Evolutionary conservation across 2,113 vertebrate species (phyloP), one percentile per base, ranked within the genome.

Genomic region (Alosa alosa): DNA sequence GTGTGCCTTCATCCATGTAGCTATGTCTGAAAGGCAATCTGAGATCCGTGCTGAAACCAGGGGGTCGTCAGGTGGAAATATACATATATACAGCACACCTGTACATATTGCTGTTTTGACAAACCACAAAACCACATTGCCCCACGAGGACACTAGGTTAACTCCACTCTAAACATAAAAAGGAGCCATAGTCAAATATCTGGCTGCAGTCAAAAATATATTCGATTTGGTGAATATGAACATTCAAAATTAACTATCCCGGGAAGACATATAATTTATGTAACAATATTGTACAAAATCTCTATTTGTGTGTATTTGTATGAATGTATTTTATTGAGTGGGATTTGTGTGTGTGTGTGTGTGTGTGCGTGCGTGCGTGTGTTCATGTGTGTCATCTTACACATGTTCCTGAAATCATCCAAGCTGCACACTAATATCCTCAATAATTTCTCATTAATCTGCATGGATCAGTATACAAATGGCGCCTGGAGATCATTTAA

Each of bases 391-490:
- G 72, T 31, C 9, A 78, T 39, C 3, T 78, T 78, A 78, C 25
- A 78, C 68, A 75, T 75, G 68, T 75, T 31, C 68, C 31, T 75
- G 68, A 75, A 78, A 78, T 39, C 72, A 78, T 78, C 4, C 72
- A 78, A 13, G 72, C 72, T 39, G 25, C 72, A 17, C 72, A 78
- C 25, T 78, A 78, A 78, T 78, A 78, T 78, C 72, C 72, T 78
- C 72, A 78, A 78, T 78, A 78, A 68, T 78, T 78, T 78, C 36
- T 78, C 72, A 78, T 78, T 78, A 78, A 78, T 78, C 25, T 78
- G 25, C 36, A 39, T 78, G 72, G 84, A 82, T 84, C 81, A 87
- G 86, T 85, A 88, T 68, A 86, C 88, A 87, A 89, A 87, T 81
- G 85, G 57, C 81, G 85, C 82, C 82, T 86, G 49, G 85, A 88